Base-by-base conservation (phyloP, 2,113 vertebrate genomes). In the Himantopus leucocephalus region DNA sequence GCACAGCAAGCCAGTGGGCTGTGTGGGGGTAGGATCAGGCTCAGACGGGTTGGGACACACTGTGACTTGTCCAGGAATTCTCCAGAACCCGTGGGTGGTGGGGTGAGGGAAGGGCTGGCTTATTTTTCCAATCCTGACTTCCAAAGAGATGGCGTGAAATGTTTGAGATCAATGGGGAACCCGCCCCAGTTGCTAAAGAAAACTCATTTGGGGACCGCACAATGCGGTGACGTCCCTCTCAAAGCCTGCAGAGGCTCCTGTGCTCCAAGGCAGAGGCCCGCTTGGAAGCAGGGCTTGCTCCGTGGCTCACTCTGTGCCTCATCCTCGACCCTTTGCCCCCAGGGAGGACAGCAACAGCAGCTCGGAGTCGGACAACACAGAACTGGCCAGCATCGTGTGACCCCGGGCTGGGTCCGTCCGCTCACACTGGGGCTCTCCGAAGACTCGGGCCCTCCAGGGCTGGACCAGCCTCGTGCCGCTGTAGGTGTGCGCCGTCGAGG, bases 341-440 rank as follows among this genome's bases (percentile, higher is more conserved):
- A 67, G 7, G 90, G 60, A 92, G 86, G 98, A 97, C 59, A 98
- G 96, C 96, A 98, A 97, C 37, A 98, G 97, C 80, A 98, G 98
- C 94, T 98, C 98, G 0, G 98, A 98, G 62, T 98, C 98, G 0
- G 98, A 98, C 95, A 98, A 98, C 85, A 98, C 98, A 96, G 98
- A 98, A 20, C 94, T 98, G 80, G 98, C 98, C 92, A 98, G 98
- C 92, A 98, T 98, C 35, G 98, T 98, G 92, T 98, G 97, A 98
- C 48, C 64, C 2, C 0, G 1, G 13, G 58, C 83, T 37, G 62
- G 59, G 8, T 80, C 52, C 6, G 2, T 6, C 39, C 4, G 12
- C 94, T 71, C 79, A 14, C 76, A 0, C 66, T 5, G 12, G 84
- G 77, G 50, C 63, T 92, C 63, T 70, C 58, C 13, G 0, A 48